Conservation (phyloP, 2,888 invertebrate genomes). For the Euplexia lucipara region DNA sequence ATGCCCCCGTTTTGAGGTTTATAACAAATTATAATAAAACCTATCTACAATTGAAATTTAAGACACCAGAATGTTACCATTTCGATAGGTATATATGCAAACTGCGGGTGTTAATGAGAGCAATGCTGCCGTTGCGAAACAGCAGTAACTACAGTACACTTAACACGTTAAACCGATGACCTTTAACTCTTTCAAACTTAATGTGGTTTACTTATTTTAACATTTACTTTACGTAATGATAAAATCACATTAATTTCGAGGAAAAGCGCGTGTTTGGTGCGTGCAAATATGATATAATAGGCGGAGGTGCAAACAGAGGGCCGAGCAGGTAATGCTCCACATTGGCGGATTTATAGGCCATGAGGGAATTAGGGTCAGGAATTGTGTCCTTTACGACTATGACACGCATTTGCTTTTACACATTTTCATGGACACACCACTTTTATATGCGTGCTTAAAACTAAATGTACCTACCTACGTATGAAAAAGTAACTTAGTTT, state of each 20-base stretch:
- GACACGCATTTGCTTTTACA: slow-evolving; percentile 69
- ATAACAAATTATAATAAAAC: too few relatives aligned
- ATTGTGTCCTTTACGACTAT: slow-evolving; percentile 79
- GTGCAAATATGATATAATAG: slow-evolving; percentile 68
- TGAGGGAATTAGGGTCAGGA: slow-evolving; percentile 81
- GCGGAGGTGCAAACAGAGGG: slow-evolving; percentile 78
- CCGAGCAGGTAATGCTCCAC: slow-evolving; percentile 78
- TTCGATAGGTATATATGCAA: slow-evolving; percentile 20
- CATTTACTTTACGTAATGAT: slow-evolving; percentile 31
- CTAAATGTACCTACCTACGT: neutral
- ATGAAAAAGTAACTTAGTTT: slow-evolving; percentile 2
- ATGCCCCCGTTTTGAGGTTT: too few relatives aligned
- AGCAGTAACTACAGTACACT: slow-evolving; percentile 14
- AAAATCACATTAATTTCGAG: slow-evolving; percentile 47
- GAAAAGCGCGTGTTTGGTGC: slow-evolving; percentile 52
- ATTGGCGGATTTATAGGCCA: slow-evolving; percentile 83
- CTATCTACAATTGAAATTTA: slow-evolving; percentile 9
- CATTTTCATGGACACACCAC: slow-evolving; percentile 54
- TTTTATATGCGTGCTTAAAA: slow-evolving; percentile 34
- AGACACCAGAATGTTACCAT: slow-evolving; percentile 3
- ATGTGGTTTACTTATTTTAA: slow-evolving; percentile 24
- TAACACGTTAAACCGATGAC: slow-evolving; percentile 36
- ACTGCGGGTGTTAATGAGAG: slow-evolving; percentile 36
- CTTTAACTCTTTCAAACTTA: slow-evolving; percentile 34
- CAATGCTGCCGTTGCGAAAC: slow-evolving; percentile 41